A percentile compares a stretch with the other conserved stretches of the same genome.
Evolutionary conservation across 92 coral and sea anemone species (phyloP).

Genomic region (Epizoanthus scotinus): DNA sequence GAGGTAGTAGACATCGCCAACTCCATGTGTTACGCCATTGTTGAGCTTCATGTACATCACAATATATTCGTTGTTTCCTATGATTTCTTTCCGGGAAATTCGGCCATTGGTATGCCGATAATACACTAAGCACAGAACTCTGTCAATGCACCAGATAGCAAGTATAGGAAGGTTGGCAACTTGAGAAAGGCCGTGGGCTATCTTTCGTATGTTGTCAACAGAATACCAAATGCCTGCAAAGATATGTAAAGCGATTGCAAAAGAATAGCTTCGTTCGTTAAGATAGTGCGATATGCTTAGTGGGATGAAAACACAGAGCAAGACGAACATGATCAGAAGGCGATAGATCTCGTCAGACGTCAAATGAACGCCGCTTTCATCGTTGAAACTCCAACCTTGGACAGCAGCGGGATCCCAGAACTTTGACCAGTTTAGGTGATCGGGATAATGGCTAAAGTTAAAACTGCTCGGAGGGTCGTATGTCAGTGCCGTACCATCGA

Average conservation of each 20-base stretch:
- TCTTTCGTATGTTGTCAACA: conserved; percentile 60
- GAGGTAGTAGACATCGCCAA: conserved; percentile 56
- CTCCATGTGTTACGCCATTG: not conserved
- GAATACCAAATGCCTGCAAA: conserved; percentile 61
- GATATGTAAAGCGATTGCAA: conserved; percentile 52
- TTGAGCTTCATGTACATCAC: conserved; percentile 46
- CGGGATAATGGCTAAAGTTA: conserved; percentile 52
- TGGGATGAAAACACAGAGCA: conserved; percentile 57
- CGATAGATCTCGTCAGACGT: conserved; percentile 62
- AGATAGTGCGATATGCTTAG: conserved; percentile 56
- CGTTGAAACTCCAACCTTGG: conserved; percentile 57
- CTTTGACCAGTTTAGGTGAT: conserved; percentile 59
- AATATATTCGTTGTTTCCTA: conserved; percentile 53
- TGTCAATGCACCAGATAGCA: conserved; percentile 59
- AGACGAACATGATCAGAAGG: conserved; percentile 46
- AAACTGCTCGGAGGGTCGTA: conserved; percentile 59
- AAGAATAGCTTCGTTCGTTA: conserved; percentile 54
- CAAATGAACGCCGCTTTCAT: conserved; percentile 56
- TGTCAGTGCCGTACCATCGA: conserved; percentile 55
- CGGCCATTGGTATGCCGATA: conserved; percentile 47
- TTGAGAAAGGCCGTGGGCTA: conserved; percentile 59
- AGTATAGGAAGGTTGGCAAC: conserved; percentile 53
- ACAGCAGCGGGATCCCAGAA: conserved; percentile 71
- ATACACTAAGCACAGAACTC: conserved; percentile 41
- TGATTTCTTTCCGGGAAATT: conserved; percentile 33